Evolutionary conservation across 2,797 vertebrate species (phyloP).

Genomic region (Tadarida brasiliensis): DNA sequence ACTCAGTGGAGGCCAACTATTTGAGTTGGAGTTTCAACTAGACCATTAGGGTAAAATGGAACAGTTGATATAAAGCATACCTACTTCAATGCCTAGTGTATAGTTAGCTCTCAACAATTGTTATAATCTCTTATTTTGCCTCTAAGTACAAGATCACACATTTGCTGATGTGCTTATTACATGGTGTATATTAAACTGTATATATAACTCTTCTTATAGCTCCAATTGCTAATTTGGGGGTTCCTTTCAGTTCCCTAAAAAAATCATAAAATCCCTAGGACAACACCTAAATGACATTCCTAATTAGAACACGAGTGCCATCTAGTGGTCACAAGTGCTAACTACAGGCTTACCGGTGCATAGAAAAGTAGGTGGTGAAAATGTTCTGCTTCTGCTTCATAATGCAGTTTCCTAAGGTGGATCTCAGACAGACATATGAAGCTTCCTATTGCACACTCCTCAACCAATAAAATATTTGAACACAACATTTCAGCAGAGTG

Average conservation of each 20-base stretch:
- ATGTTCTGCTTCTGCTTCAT: neutral
- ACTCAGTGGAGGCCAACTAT: neutral
- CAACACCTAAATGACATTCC: slow-evolving; percentile 40
- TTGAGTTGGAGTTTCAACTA: neutral
- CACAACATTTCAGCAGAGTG: neutral
- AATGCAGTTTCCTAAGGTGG: neutral
- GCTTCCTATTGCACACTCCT: neutral
- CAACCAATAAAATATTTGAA: neutral
- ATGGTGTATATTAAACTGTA: neutral
- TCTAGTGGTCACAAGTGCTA: slow-evolving; percentile 57
- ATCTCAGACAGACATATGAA: neutral
- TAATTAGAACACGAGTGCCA: slow-evolving; percentile 78
- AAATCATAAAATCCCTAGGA: neutral
- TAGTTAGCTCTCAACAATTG: neutral
- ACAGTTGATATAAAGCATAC: neutral
- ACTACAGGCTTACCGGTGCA: slow-evolving; percentile 14
- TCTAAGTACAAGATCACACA: neutral
- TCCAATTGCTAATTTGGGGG: slow-evolving; percentile 53
- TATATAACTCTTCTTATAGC: neutral
- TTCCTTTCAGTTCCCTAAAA: neutral
- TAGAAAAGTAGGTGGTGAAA: neutral
- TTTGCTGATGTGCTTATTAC: neutral
- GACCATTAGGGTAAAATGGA: neutral
- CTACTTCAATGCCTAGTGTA: neutral
- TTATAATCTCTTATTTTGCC: neutral